These are phyloP conservation scores for Cryptus armator DNA, from an alignment of 2,888 invertebrate genomes.

Conservation along the genomic window DNA sequence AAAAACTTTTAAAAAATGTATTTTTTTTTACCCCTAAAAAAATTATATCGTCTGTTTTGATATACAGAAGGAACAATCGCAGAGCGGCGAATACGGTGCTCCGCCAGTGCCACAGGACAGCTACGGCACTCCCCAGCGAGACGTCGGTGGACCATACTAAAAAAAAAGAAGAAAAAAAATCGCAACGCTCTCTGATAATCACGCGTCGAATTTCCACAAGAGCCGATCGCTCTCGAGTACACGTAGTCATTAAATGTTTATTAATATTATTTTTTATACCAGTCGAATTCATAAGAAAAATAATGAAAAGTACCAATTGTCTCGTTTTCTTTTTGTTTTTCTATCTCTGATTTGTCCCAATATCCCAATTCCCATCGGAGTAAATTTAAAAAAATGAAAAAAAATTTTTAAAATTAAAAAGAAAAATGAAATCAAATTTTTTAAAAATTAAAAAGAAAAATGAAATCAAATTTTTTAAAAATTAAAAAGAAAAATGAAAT, in stretches of 20 bases:
- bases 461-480: no score
- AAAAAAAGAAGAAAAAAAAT: constrained; percentile 17
- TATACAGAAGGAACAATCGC: constrained; percentile 79
- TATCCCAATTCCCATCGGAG: not conserved
- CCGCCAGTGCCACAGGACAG: constrained; percentile 83
- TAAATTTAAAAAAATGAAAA: not conserved
- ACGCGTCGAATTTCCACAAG: constrained; percentile 43
- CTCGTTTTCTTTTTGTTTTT: constrained; percentile 23
- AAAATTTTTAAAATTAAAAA: not conserved
- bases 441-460: not conserved
- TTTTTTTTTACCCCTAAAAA: not conserved
- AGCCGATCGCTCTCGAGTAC: constrained; percentile 33
- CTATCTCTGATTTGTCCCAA: not conserved
- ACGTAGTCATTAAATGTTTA: constrained; percentile 62
- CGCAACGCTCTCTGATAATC: constrained; percentile 10
- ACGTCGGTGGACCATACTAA: constrained; percentile 76
- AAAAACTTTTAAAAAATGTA: no score
- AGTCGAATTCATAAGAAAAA: constrained; percentile 63
- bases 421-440: not conserved
- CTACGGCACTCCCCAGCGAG: constrained; percentile 85
- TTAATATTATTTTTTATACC: constrained; percentile 61
- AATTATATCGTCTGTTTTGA: not conserved
- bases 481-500: not conserved
- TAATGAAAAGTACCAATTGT: constrained; percentile 41
- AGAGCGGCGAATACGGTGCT: constrained; percentile 81